Base-by-base conservation (phyloP, 2,797 vertebrate species). In the Pteronotus mesoamericanus region DNA sequence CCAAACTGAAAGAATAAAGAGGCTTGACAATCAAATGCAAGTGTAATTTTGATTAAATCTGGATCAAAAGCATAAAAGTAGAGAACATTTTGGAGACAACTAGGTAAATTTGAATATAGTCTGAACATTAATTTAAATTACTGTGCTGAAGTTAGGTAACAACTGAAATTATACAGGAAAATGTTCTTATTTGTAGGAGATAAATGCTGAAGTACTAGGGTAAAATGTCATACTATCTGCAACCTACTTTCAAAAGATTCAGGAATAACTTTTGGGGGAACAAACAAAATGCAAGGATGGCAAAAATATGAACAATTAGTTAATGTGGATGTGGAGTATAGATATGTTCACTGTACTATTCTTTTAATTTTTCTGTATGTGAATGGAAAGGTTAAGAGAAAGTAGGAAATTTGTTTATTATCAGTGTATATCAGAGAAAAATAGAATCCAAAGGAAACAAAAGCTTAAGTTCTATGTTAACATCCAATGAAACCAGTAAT, bases 191-290 rank as follows among this genome's bases (percentile, higher is more conserved):
- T 89, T 24, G 14, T 18, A 94, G 46, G 7, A 89, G 24, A 77
- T 71, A 92, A 95, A 94, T 80, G 24, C 11, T 77, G 24, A 94
- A 53, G 9, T 83, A 37, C 1, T 42, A 46, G 5, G 5, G 16
- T 78, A 11, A 86, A 93, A 92, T 85, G 80, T 68, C 71, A 89
- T 69, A 93, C 46, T 59, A 94, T 15, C 69, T 59, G 32, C 4
- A 80, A 69, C 16, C 94, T 78, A 34, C 59, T 86, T 94, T 89
- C 34, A 97, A 86, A 94, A 68, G 42, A 90, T 80, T 92, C 42
- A 91, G 29, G 21, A 51, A 80, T 59, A 61, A 68, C 18, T 82
- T 55, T 78, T 3, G 0, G 29, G 68, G 9, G 29, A 32, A 75
- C 19, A 86, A 85, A 80, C n/a, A 79, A 95, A 96, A 93, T 16